These are phyloP conservation scores for Drosophila bifasciata DNA, from an alignment of 1,140 invertebrate genomes.

Conservation along the genomic window DNA sequence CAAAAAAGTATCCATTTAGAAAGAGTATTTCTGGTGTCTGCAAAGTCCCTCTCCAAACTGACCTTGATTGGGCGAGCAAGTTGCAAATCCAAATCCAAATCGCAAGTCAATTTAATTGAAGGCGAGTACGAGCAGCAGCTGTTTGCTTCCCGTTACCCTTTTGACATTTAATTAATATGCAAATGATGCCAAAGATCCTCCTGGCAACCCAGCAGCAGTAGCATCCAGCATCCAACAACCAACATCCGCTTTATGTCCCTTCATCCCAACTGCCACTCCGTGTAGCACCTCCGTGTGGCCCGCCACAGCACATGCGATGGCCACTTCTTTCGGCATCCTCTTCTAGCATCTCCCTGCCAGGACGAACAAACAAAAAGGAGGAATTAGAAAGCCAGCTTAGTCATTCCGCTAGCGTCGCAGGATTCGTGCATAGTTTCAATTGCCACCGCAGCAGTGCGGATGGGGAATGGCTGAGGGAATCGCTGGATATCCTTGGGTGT, in stretches of 20 bases:
- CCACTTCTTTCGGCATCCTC: conserved; percentile 28
- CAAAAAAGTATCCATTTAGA: too few relatives aligned
- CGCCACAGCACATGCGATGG: conserved; percentile 34
- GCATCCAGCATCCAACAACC: conserved; percentile 11
- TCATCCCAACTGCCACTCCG: conserved; percentile 16
- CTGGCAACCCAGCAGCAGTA: conserved; percentile 32
- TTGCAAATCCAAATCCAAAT: not conserved
- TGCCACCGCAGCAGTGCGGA: conserved; percentile 33
- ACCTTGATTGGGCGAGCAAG: conserved; percentile 27
- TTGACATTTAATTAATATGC: conserved; percentile 81
- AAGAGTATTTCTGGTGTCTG: too few relatives aligned
- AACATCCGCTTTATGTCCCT: not conserved
- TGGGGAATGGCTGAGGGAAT: conserved; percentile 7
- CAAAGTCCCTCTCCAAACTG: not conserved
- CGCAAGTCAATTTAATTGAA: conserved; percentile 53
- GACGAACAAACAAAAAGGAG: conserved; percentile 39
- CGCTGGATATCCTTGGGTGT: conserved; percentile 35
- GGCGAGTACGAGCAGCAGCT: conserved; percentile 25
- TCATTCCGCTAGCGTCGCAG: conserved; percentile 70
- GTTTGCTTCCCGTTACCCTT: conserved; percentile 54
- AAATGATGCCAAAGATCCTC: conserved; percentile 48
- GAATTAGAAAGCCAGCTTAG: conserved; percentile 76
- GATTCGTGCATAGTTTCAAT: conserved; percentile 73
- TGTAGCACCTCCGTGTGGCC: not conserved
- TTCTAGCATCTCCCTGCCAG: conserved; percentile 24